Evolutionary conservation across 2,113 vertebrate genomes (phyloP), one percentile per base, ranked within the genome.

Genomic region (Aix galericulata): DNA sequence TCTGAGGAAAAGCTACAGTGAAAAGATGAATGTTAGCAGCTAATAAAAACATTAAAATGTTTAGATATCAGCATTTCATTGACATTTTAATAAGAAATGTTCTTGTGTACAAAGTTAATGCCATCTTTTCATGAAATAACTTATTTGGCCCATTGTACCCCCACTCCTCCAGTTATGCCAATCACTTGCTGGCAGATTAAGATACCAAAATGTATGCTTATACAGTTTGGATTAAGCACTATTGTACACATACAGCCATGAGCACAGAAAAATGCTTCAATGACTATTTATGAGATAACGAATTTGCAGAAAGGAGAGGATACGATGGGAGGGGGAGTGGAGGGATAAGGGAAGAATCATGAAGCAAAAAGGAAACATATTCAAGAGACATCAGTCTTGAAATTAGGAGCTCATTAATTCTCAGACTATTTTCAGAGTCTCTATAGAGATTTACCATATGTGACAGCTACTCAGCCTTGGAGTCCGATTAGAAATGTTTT

Each of bases 331-430:
- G 25, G 8, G 26, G 40, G 38, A 93, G 52, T 59, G 13, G 52
- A 83, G 9, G 60, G 31, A 73, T 79, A 75, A 77, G 10, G 22
- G 25, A 44, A 64, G 93, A 79, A 78, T 48, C 31, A 82, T n/a
- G 16, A 7, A 27, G 21, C 71, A 64, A 50, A 84, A 48, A 85
- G 34, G n/a, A 71, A 48, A 42, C n/a, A 17, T n/a, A 73, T 95
- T 83, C 31, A 64, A 82, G 63, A 88, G 72, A 90, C 32, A 82
- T 53, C 58, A 60, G 27, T 93, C 66, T 67, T 94, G 56, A 96
- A 83, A 95, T 89, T 73, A 95, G 95, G 95, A 96, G 55, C 66
- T 95, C 83, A 91, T 93, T 95, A 92, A 95, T 93, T 97, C 48
- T 96, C 87, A 87, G 81, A 20, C 48, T 94, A 77, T 88, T 92